phyloP scores from a whole-genome alignment of 2,113 vertebrate genomes.

The Brienomyrus longianalis region DNA sequence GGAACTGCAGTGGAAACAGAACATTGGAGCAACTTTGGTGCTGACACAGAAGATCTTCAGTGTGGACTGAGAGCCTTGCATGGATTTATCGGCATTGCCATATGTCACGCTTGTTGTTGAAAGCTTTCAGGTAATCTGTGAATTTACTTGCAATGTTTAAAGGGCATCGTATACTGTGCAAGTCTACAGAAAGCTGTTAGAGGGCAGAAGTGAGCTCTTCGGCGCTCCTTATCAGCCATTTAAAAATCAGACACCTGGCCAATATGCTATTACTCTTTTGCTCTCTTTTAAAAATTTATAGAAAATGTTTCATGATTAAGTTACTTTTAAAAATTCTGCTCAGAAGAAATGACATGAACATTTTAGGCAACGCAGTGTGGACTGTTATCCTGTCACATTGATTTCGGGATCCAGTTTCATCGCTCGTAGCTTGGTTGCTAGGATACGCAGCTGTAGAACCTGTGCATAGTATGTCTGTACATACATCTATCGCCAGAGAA shows the following conservation, averaged over 20 bases:
- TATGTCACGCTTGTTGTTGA: not conserved
- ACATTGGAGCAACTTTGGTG: not conserved
- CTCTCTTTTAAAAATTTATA: not conserved
- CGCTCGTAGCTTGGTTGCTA: not conserved
- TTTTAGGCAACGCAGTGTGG: not conserved
- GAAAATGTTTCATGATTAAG: not conserved
- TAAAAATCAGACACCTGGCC: not conserved
- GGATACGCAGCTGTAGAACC: not conserved
- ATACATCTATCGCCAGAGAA: not conserved
- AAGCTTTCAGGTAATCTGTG: slow-evolving; percentile 2
- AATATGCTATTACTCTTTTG: not conserved
- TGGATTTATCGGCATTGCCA: not conserved
- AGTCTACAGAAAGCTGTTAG: not conserved
- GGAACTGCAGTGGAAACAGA: not conserved
- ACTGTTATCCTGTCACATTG: not conserved
- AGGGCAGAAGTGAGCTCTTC: not conserved
- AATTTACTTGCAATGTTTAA: not conserved
- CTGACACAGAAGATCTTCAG: slow-evolving; percentile 3
- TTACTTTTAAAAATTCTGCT: not conserved
- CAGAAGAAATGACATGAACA: not conserved
- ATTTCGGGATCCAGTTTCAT: not conserved
- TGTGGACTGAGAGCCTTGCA: not conserved
- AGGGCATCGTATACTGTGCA: not conserved
- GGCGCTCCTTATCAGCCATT: not conserved
- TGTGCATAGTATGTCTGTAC: not conserved